Evolutionary conservation across 64 coral and sea anemone species (phyloP), one percentile per base, ranked within the genome.

Genomic region (Dendronephthya gigantea): DNA sequence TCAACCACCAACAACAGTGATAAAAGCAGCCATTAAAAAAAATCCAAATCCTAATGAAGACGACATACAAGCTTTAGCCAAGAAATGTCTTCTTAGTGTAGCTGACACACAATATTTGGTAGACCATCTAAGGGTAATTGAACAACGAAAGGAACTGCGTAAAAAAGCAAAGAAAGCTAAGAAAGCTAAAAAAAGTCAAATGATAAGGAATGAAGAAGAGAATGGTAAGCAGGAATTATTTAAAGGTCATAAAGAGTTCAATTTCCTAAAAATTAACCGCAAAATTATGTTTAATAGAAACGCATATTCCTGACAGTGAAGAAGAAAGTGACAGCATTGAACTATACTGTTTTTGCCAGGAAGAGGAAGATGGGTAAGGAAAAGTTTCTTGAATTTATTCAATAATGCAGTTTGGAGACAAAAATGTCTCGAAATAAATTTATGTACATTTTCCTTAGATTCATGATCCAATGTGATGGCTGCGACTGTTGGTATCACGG

Each of bases 401-500:
- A 6, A 11, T 11, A 45, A 45, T 6, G 41, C 41, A 6, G 4
- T 45, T 45, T 45, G 41, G 41, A 45, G 4, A 4, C 4, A 45
- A 45, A 45, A 11, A 4, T 45, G 4, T 45, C 4, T 45, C 4
- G 41, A 6, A 45, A 45, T 45, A 45, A 45, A 45, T 45, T 45
- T 45, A 45, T 11, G 41, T 45, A 4, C 4, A 6, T 4, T 66
- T 66, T n/a, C 29, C 29, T 85, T 65, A 90, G 68, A 23, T 86
- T 86, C 22, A 90, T 86, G 89, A 86, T 58, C 10, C 84, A 86
- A n/a, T 86, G 69, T 12, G 36, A 55, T 86, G 34, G n/a, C 0
- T 90, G 89, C 59, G 81, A 82, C 35, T 33, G 81, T 30, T 90
- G 84, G 89, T 81, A 86, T 59, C 89, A 90, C 86, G 89, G 89